Evolutionary conservation across 2,113 vertebrate genomes (phyloP).

Genomic region (Sinocyclocheilus grahami): DNA sequence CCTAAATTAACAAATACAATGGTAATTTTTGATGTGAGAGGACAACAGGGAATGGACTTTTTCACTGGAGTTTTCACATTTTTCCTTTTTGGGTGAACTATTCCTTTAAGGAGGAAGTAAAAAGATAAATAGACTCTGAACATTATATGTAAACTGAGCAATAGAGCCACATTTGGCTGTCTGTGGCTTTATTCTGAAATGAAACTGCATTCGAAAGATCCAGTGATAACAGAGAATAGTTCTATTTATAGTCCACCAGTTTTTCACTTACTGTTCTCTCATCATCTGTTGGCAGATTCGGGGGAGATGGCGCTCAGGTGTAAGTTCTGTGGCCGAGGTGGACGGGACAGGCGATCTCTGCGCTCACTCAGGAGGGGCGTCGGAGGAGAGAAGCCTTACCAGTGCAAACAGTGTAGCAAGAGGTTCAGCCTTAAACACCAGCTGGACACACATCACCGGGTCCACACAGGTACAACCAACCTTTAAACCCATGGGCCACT

Average conservation of each 20-base stretch:
- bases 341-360: slow-evolving; percentile 46
- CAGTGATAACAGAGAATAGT: not conserved
- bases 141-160: not conserved
- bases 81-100: too few species aligned
- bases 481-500: not conserved
- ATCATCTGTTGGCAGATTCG: slow-evolving; percentile 48
- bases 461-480: slow-evolving; percentile 80
- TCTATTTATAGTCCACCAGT: not conserved
- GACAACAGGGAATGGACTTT: too few species aligned
- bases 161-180: not conserved
- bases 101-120: too few species aligned
- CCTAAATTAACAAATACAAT: too few species aligned
- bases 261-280: not conserved
- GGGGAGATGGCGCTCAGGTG: slow-evolving; percentile 61
- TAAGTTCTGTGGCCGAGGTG: slow-evolving; percentile 59
- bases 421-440: slow-evolving; percentile 87
- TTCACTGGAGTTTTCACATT: too few species aligned
- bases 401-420: slow-evolving; percentile 78
- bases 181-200: slow-evolving; percentile 5
- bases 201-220: not conserved
- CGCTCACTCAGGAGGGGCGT: slow-evolving; percentile 60
- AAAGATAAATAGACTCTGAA: not conserved
- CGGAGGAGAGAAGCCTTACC: slow-evolving; percentile 74
- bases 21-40: too few species aligned
- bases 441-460: slow-evolving; percentile 83